Conservation (phyloP, 2,113 vertebrate genomes). For the Cinclus cinclus region DNA sequence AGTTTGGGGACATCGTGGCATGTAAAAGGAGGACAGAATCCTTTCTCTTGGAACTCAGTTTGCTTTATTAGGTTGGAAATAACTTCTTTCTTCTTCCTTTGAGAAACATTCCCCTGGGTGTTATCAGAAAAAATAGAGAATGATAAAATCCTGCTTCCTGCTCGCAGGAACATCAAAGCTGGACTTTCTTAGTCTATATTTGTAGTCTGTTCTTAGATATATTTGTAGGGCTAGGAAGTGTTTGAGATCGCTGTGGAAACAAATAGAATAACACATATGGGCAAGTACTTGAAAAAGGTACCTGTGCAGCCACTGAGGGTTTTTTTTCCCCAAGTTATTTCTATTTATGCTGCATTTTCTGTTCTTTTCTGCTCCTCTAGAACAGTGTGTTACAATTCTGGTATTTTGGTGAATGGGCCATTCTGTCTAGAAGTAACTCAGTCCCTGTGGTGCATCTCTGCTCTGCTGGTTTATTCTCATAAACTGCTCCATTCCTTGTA, state of each 20-base stretch:
- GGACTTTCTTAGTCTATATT: background rate
- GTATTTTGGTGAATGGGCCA: background rate
- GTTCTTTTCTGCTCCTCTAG: background rate
- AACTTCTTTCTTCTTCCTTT: constrained; percentile 2
- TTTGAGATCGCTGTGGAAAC: background rate
- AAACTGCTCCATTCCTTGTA: background rate
- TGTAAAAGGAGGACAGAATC: background rate
- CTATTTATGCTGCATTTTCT: background rate
- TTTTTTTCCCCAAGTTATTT: background rate
- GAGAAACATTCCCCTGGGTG: background rate
- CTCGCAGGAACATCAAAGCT: background rate
- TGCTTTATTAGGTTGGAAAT: constrained; percentile 12
- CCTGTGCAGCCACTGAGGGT: background rate
- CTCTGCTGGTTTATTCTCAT: background rate
- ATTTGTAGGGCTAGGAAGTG: background rate
- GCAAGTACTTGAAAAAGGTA: background rate
- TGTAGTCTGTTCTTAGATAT: background rate
- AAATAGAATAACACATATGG: background rate
- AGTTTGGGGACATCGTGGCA: background rate
- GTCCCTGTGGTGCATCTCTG: background rate
- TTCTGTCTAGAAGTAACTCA: background rate
- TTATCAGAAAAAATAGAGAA: constrained; percentile 11
- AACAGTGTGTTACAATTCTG: background rate
- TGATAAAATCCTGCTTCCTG: constrained; percentile 10
- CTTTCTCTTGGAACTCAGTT: background rate